These are phyloP conservation scores for Oligia strigilis DNA, from an alignment of 2,888 invertebrate genomes.

Conservation along the genomic window DNA sequence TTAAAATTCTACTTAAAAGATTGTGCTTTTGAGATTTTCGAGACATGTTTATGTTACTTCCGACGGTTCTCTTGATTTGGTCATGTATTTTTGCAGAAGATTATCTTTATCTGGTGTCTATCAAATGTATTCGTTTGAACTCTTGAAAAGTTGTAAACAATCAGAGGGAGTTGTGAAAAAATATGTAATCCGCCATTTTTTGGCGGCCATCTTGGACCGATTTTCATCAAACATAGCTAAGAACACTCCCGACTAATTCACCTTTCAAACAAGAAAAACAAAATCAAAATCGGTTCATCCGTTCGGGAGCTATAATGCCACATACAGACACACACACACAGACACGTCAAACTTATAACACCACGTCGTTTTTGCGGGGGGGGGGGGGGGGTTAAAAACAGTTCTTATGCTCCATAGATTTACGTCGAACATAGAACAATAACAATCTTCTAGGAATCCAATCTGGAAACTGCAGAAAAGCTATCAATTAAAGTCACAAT, in stretches of 20 bases:
- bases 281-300: too few species aligned
- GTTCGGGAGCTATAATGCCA: too few species aligned
- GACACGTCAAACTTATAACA: too few species aligned
- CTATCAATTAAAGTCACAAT: conserved; percentile 49
- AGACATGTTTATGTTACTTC: conserved; percentile 73
- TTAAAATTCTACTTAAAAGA: conserved; percentile 74
- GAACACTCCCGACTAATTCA: too few species aligned
- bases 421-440: conserved; percentile 7
- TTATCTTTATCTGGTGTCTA: conserved; percentile 35
- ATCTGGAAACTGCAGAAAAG: conserved; percentile 27
- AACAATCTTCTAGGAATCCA: neutral
- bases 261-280: too few species aligned
- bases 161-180: neutral
- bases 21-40: conserved; percentile 70
- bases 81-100: conserved; percentile 54
- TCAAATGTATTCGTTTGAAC: conserved; percentile 46
- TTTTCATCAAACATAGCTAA: too few species aligned
- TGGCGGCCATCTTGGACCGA: too few species aligned
- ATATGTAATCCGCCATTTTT: too few species aligned
- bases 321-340: too few species aligned
- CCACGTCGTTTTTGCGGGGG: too few species aligned
- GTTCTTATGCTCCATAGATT: neutral
- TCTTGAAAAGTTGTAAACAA: conserved; percentile 17
- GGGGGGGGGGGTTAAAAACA: neutral
- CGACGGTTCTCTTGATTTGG: conserved; percentile 66